Evolutionary conservation across 2,888 invertebrate species (phyloP).

Genomic region (Polylopha cassiicola): DNA sequence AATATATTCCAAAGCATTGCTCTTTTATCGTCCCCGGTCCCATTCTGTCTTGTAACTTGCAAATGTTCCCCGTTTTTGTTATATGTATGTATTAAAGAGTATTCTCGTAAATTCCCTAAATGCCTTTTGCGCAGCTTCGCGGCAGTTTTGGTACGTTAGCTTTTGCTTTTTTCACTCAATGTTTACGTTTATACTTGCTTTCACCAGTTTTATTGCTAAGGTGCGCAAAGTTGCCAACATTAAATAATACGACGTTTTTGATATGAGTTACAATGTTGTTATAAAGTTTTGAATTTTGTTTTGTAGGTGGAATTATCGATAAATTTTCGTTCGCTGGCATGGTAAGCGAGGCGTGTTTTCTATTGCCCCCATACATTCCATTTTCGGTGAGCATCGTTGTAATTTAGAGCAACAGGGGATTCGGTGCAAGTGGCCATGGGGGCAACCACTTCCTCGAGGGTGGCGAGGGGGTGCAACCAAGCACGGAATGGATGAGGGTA

Average conservation of each 20-base stretch:
- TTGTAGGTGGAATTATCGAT: constrained; percentile 5
- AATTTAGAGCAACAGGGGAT: constrained; percentile 42
- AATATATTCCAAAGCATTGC: constrained; percentile 39
- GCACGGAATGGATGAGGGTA: constrained; percentile 40
- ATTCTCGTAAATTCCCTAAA: constrained; percentile 53
- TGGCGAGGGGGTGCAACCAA: constrained; percentile 39
- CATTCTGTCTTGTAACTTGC: constrained; percentile 39
- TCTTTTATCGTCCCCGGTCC: constrained; percentile 44
- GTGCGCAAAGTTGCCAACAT: constrained; percentile 28
- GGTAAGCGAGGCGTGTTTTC: constrained; percentile 38
- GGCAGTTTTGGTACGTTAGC: constrained; percentile 34
- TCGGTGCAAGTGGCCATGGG: constrained; percentile 34
- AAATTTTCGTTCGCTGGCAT: constrained; percentile 21
- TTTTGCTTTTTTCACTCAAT: constrained; percentile 31
- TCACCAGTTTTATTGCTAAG: constrained; percentile 20
- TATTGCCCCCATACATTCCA: constrained; percentile 37
- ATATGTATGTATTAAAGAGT: constrained; percentile 48
- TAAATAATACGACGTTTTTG: constrained; percentile 28
- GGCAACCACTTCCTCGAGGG: constrained; percentile 36
- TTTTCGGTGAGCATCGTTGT: constrained; percentile 36
- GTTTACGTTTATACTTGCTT: constrained; percentile 23
- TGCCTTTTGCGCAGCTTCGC: constrained; percentile 42
- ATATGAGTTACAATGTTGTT: constrained; percentile 12
- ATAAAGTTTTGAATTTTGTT: constrained; percentile 11
- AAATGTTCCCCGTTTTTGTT: constrained; percentile 38